These are phyloP conservation scores for Steromphala cineraria DNA, from an alignment of 2,888 invertebrate species.

Conservation along the genomic window DNA sequence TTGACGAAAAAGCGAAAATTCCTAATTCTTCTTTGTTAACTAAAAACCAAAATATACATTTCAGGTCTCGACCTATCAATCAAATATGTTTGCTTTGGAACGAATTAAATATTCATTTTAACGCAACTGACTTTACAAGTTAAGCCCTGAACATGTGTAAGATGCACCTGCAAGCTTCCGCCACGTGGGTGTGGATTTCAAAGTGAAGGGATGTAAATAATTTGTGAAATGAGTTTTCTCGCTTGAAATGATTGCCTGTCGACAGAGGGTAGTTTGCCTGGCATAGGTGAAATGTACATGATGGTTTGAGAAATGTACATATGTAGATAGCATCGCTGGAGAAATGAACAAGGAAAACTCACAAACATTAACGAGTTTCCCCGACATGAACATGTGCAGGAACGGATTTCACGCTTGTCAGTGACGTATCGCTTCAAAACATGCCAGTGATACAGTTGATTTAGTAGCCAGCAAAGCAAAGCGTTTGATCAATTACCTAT, in stretches of 20 bases:
- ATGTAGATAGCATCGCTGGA: not conserved
- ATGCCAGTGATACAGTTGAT: not conserved
- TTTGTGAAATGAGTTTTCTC: conserved; percentile 2
- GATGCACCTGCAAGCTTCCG: not conserved
- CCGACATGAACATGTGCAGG: not conserved
- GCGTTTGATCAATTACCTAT: not conserved
- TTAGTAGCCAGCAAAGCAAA: not conserved
- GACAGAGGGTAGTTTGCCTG: not conserved
- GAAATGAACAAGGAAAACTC: not conserved
- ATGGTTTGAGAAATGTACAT: not conserved
- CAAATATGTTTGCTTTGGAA: no score
- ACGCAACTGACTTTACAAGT: no score
- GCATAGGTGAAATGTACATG: not conserved
- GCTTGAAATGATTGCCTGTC: not conserved
- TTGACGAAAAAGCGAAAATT: no score
- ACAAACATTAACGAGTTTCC: not conserved
- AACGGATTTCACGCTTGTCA: not conserved
- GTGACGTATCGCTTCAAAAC: conserved; percentile 8
- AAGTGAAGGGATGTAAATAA: not conserved
- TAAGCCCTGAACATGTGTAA: not conserved
- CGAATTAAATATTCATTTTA: no score
- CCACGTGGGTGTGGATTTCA: not conserved
- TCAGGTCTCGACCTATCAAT: no score
- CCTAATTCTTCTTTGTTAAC: no score
- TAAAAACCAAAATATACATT: no score